Base-by-base conservation (phyloP, 2,888 invertebrate genomes). In the Synanthedon myopaeformis region DNA sequence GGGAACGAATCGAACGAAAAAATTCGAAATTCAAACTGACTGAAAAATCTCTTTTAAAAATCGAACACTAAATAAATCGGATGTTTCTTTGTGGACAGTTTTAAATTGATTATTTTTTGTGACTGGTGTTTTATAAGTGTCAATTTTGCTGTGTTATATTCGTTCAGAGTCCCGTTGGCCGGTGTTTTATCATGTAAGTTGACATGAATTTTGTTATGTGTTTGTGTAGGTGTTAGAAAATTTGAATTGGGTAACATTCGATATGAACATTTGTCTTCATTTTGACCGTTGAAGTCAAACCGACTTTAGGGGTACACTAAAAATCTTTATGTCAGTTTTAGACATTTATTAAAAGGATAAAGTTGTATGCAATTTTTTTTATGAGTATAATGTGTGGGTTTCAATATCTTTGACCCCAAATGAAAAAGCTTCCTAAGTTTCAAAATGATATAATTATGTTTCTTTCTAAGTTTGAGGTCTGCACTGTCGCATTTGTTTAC, bases 161-260 rank as follows among this genome's bases (percentile, higher is more conserved):
- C 56, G 52, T 59, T 58, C 51, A 63, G 69, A 72, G 76, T 84
- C 79, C 85, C 83, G 85, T 83, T 85, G 79, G 67, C 69, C 70
- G 71, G 69, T 69, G 66, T 72, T 74, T 69, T 74, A 73, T 69
- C 71, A 76, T 70, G 80, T 82, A 78, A 79, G 80, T 79, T 77
- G 66, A 68, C 68, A 70, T 63, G 41, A 51, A 51, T 23, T 35
- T 8, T 17, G 19, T 49, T 49, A 13, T 13, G 14, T 49, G 49
- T 49, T 41, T 51, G 49, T 55, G 49, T 55, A 50, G 49, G 35
- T 53, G 12, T 53, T 55, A 45, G n/a, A 45, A 45, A 45, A 45
- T 13, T 45, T 13, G n/a, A 45, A 45, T 13, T 45, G 10, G 35
- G 35, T 35, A 35, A 35, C 35, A 35, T 35, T 35, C 35, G 35